phyloP scores from a whole-genome alignment of 1,140 invertebrate genomes.

The Sipha flava region DNA sequence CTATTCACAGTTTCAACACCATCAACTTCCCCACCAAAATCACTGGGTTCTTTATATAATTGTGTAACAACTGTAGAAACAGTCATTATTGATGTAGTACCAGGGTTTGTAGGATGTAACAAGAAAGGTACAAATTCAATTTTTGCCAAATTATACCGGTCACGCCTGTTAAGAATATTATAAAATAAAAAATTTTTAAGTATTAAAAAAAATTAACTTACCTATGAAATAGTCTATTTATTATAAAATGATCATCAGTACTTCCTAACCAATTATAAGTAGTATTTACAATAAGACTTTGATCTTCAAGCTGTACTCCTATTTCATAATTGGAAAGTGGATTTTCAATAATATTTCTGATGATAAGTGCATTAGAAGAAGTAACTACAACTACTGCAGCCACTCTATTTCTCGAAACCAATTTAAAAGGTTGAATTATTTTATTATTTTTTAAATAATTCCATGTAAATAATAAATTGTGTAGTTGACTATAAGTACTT shows the following conservation, averaged over 20 bases:
- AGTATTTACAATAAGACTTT: constrained; percentile 86
- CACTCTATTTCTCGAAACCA: constrained; percentile 79
- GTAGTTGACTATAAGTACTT: constrained; percentile 71
- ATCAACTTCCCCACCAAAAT: constrained; percentile 81
- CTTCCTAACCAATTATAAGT: constrained; percentile 89
- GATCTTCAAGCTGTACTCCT: constrained; percentile 87
- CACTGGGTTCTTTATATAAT: neutral
- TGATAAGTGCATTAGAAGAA: constrained; percentile 82
- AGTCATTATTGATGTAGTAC: constrained; percentile 62
- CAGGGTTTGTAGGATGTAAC: constrained; percentile 72
- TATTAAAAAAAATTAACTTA: constrained; percentile 39
- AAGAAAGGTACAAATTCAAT: constrained; percentile 78
- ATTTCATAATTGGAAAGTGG: constrained; percentile 84
- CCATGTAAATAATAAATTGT: constrained; percentile 74
- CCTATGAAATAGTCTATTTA: constrained; percentile 71
- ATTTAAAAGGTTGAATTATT: constrained; percentile 75
- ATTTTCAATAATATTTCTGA: constrained; percentile 88
- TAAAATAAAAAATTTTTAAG: neutral
- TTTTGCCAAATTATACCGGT: constrained; percentile 83
- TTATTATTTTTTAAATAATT: constrained; percentile 82
- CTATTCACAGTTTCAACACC: constrained; percentile 66
- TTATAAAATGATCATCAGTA: constrained; percentile 65
- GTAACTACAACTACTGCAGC: constrained; percentile 82
- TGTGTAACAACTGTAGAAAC: constrained; percentile 65
- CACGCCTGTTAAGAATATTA: constrained; percentile 56